Evolutionary conservation across 64 coral and sea anemone genomes (phyloP).

Genomic region (Stylophora pistillata): DNA sequence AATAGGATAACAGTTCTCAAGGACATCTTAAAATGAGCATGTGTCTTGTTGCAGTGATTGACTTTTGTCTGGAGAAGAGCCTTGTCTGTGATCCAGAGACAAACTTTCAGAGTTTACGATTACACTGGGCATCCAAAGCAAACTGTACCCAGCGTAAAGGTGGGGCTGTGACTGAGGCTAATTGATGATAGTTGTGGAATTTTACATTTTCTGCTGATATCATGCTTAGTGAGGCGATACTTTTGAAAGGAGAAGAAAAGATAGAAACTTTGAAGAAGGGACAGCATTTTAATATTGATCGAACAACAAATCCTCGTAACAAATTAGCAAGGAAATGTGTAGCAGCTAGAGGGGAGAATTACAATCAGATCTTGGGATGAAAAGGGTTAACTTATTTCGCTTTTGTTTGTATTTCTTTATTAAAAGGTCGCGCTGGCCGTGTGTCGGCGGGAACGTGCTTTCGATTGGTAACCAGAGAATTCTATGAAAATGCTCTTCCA

Average conservation of each 20-base stretch:
- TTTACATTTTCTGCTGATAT: too few species aligned
- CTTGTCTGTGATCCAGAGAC: slow-evolving; percentile 91
- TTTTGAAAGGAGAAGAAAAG: too few species aligned
- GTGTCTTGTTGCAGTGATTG: slow-evolving; percentile 71
- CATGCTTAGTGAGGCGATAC: too few species aligned
- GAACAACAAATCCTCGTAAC: too few species aligned
- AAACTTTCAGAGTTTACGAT: slow-evolving; percentile 87
- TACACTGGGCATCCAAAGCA: slow-evolving; percentile 91
- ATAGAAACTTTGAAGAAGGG: too few species aligned
- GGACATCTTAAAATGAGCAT: too few species aligned
- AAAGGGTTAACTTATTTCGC: too few species aligned
- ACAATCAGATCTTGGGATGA: background rate
- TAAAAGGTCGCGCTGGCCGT: slow-evolving; percentile 91
- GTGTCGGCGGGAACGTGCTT: slow-evolving; percentile 92
- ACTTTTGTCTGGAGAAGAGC: slow-evolving; percentile 92
- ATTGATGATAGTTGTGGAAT: too few species aligned
- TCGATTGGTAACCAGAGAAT: slow-evolving; percentile 75
- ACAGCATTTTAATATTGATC: too few species aligned
- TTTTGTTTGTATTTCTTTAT: background rate
- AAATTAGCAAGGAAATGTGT: too few species aligned
- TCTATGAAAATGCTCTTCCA: slow-evolving; percentile 81
- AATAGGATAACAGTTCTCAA: too few species aligned
- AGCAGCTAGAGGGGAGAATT: background rate
- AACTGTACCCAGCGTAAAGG: slow-evolving; percentile 64
- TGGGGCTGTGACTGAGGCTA: too few species aligned